These are phyloP conservation scores for Lycocerus yunnanus DNA, from an alignment of 2,888 invertebrate genomes.

Conservation along the genomic window DNA sequence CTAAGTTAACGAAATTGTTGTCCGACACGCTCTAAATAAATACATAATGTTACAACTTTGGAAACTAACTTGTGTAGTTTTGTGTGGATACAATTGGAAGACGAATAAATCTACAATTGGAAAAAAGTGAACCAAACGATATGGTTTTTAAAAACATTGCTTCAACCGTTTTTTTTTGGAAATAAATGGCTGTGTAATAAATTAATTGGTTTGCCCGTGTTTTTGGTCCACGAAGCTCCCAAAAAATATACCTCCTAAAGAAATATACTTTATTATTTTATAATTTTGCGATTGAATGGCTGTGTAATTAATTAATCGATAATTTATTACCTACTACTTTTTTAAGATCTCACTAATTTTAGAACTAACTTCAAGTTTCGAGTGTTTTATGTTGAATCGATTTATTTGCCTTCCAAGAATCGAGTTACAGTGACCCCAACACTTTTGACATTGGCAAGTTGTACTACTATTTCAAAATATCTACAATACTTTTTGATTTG, in stretches of 20 bases:
- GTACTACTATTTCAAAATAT: neutral
- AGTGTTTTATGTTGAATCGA: neutral
- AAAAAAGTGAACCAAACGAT: neutral
- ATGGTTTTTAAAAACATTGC: neutral
- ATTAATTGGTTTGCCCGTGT: neutral
- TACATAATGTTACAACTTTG: neutral
- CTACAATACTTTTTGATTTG: constrained; percentile 17
- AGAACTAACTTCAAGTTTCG: neutral
- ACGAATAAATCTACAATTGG: neutral
- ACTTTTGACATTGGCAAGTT: neutral
- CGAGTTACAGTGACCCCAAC: neutral
- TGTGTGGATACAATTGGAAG: neutral
- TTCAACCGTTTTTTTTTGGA: neutral
- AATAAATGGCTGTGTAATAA: neutral
- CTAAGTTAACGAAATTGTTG: constrained; percentile 2
- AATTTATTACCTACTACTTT: neutral
- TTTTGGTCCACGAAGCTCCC: neutral
- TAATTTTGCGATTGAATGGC: neutral
- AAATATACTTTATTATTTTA: neutral
- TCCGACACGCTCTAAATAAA: neutral
- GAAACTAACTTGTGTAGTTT: neutral
- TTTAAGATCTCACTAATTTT: neutral
- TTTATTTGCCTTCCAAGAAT: neutral
- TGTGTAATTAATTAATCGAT: neutral
- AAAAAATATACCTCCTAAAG: neutral